Evolutionary conservation across 2,113 vertebrate genomes (phyloP), one percentile per base, ranked within the genome.

Genomic region (Chamaetylas fuelleborni): DNA sequence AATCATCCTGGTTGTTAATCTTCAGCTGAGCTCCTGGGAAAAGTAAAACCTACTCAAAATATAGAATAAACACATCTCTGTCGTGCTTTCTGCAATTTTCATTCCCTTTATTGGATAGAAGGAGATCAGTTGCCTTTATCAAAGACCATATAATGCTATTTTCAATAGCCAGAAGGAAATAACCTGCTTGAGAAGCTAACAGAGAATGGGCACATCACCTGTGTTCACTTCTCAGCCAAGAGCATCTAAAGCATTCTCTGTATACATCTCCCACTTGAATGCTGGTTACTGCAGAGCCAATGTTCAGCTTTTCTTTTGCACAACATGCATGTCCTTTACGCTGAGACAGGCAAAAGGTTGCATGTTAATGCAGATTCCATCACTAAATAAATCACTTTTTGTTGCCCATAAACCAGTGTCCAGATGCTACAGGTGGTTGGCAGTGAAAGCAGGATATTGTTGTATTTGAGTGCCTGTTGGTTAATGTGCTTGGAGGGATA

Each of bases 21-120:
- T 86, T 60, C 67, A 57, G 50, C 86, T 18, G 31, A 93, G 93
- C 82, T 93, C 62, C 53, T 90, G 81, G 93, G 70, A 85, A 86
- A 72, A 48, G 83, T 51, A 92, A 93, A 95, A 69, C 70, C 70
- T 85, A 7, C 70, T 94, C 43, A 71, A 61, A 85, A 71, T 60
- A 47, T 45, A 22, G 65, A 42, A 73, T 60, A 80, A 85, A 69
- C 29, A 12, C 12, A 2, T 72, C 60, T 81, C 65, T 53, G 5
- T 90, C 19, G 3, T 84, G 64, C 69, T 77, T 79, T 74, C 31
- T 94, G 84, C 78, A 78, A 16, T 91, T 96, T 90, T 70, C 81
- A 51, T 61, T 79, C 66, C 42, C 19, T 76, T 90, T 94, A 90
- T 81, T 92, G 74, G 65, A 24, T 47, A 64, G 81, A 81, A 92